Conservation (phyloP, 2,888 invertebrate species). For the Zhuqinia jingwanae region DNA sequence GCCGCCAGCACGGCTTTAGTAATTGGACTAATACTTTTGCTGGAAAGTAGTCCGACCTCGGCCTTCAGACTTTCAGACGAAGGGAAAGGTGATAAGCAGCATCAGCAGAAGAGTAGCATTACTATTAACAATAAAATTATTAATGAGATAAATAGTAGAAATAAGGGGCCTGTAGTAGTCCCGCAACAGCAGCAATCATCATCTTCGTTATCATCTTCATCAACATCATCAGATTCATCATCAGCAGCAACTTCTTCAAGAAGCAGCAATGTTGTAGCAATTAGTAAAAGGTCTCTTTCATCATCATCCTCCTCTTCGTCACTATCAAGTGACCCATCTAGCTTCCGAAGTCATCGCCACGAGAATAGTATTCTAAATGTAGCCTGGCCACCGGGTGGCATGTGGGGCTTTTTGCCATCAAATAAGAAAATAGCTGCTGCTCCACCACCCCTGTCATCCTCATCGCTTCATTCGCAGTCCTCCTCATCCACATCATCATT, state of each 20-base stretch:
- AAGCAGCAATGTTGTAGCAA: slow-evolving; percentile 43
- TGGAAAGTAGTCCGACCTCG: slow-evolving; percentile 65
- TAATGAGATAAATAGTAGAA: slow-evolving; percentile 41
- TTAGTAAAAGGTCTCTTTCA: slow-evolving; percentile 74
- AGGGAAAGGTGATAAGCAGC: slow-evolving; percentile 47
- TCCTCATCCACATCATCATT: slow-evolving; percentile 66
- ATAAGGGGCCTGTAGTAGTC: slow-evolving; percentile 36
- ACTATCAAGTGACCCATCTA: slow-evolving; percentile 51
- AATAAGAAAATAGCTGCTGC: slow-evolving; percentile 58
- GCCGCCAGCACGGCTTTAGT: slow-evolving; percentile 56
- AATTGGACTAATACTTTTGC: slow-evolving; percentile 65
- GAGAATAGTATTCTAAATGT: slow-evolving; percentile 74
- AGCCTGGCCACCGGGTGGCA: slow-evolving; percentile 67
- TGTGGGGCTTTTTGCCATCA: slow-evolving; percentile 76
- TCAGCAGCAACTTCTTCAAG: slow-evolving; percentile 19
- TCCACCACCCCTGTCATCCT: slow-evolving; percentile 37
- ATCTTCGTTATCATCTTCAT: slow-evolving; percentile 47
- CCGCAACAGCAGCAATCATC: slow-evolving; percentile 26
- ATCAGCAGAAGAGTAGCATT: background rate
- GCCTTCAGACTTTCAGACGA: slow-evolving; percentile 70
- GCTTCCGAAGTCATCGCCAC: slow-evolving; percentile 70
- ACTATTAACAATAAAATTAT: slow-evolving; percentile 36
- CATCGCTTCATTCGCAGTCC: slow-evolving; percentile 55
- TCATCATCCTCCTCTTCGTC: slow-evolving; percentile 64
- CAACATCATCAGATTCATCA: slow-evolving; percentile 51